phyloP scores from a whole-genome alignment of 2,888 invertebrate species.

The Portevinia maculata region DNA sequence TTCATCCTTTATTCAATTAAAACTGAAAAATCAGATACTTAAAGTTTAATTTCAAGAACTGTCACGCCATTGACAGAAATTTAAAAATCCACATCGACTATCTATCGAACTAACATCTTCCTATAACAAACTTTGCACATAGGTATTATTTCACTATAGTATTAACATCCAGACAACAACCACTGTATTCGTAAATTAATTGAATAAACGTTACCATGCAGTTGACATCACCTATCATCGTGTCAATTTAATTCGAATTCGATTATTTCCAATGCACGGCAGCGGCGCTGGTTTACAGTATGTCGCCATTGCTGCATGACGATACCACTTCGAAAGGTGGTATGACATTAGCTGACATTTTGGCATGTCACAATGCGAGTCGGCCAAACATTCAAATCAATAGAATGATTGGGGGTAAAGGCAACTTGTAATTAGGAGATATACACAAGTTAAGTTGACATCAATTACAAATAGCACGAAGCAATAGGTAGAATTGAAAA shows the following conservation, averaged over 20 bases:
- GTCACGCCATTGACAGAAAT: conserved; percentile 33
- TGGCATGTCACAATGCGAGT: conserved; percentile 73
- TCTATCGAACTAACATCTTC: conserved; percentile 39
- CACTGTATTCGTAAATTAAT: conserved; percentile 56
- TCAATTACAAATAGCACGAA: conserved; percentile 61
- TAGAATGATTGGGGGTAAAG: conserved; percentile 55
- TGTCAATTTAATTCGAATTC: conserved; percentile 70
- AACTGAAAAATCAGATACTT: conserved; percentile 3
- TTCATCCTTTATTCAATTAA: conserved; percentile 20
- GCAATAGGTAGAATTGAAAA: conserved; percentile 13
- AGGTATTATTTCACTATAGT: background rate
- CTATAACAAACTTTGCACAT: conserved; percentile 24
- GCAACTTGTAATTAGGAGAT: conserved; percentile 72
- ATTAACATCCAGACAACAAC: conserved; percentile 29
- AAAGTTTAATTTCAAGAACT: conserved; percentile 41
- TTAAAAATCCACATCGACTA: conserved; percentile 18
- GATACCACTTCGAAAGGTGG: conserved; percentile 70
- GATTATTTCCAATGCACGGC: conserved; percentile 55
- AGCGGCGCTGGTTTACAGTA: conserved; percentile 10
- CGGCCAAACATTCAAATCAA: conserved; percentile 72
- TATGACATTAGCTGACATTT: conserved; percentile 73
- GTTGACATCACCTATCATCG: conserved; percentile 74
- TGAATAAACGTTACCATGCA: conserved; percentile 68
- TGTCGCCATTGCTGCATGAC: conserved; percentile 60
- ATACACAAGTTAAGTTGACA: conserved; percentile 68